Evolutionary conservation across 2,113 vertebrate species (phyloP).

Genomic region (Limanda limanda): DNA sequence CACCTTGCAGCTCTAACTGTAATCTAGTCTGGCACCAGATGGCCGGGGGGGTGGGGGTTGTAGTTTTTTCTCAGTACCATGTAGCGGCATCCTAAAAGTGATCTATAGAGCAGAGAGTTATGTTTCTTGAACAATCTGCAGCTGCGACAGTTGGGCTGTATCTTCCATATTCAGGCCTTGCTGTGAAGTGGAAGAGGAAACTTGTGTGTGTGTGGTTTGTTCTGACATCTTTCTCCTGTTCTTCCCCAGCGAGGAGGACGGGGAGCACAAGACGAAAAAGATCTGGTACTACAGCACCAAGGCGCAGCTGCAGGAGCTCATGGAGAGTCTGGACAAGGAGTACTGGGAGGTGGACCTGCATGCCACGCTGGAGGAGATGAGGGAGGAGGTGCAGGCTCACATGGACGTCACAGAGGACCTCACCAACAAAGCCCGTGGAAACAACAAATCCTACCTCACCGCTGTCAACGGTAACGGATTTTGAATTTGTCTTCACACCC

Average conservation of each 20-base stretch:
- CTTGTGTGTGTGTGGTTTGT: not conserved
- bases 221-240: not conserved
- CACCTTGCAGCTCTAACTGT: too few species aligned
- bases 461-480: constrained; percentile 89
- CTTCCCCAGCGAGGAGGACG: constrained; percentile 89
- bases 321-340: constrained; percentile 90
- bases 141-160: too few species aligned
- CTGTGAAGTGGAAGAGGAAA: not conserved
- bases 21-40: too few species aligned
- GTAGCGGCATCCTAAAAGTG: too few species aligned
- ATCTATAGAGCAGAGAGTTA: too few species aligned
- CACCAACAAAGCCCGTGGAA: constrained; percentile 94
- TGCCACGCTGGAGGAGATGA: constrained; percentile 92
- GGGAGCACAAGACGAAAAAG: constrained; percentile 90
- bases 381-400: constrained; percentile 91
- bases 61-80: too few species aligned
- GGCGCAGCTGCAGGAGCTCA: constrained; percentile 90
- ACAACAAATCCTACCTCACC: constrained; percentile 92
- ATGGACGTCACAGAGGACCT: constrained; percentile 97
- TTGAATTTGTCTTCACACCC: not conserved
- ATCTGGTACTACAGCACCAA: constrained; percentile 98
- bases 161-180: not conserved
- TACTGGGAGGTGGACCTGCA: constrained; percentile 96
- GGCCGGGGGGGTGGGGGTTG: too few species aligned
- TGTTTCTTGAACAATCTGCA: too few species aligned